Percentiles rank a stretch among this genome's conserved stretches.
These are phyloP conservation scores for Athene cunicularia DNA, from an alignment of 2,113 vertebrate species.

Conservation along the genomic window DNA sequence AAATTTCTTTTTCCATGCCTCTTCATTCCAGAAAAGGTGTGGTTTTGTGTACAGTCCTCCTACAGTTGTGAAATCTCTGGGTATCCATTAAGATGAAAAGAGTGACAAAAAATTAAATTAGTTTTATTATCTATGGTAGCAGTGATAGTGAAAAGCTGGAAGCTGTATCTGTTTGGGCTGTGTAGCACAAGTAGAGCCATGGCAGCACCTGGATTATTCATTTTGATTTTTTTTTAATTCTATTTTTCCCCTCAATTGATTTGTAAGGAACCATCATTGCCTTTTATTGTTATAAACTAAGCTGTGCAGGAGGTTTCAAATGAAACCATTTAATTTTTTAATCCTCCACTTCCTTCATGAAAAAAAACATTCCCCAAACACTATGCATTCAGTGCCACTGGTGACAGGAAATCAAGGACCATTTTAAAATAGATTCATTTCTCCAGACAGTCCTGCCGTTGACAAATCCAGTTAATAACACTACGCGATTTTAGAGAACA, in stretches of 20 bases:
- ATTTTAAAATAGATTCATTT: not conserved
- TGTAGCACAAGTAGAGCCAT: not conserved
- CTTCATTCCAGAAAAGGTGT: not conserved
- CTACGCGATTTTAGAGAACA: not conserved
- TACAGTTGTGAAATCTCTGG: not conserved
- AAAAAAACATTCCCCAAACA: not conserved
- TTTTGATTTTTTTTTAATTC: not conserved
- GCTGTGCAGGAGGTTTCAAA: slow-evolving; percentile 14
- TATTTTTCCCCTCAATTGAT: not conserved
- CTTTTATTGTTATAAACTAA: not conserved
- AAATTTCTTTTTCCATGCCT: not conserved
- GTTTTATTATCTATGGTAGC: not conserved
- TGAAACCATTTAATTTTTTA: slow-evolving; percentile 12
- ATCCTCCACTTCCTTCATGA: not conserved
- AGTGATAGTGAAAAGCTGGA: not conserved
- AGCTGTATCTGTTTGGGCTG: not conserved
- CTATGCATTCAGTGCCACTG: not conserved
- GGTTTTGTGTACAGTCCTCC: not conserved
- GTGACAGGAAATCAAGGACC: not conserved
- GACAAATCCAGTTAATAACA: slow-evolving; percentile 11
- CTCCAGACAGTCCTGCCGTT: slow-evolving; percentile 1
- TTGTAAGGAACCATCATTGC: not conserved
- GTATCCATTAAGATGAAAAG: slow-evolving; percentile 1
- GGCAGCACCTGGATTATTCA: not conserved
- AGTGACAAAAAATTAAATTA: not conserved